Conservation (phyloP, 2,113 vertebrate genomes). For the Clinocottus analis region DNA sequence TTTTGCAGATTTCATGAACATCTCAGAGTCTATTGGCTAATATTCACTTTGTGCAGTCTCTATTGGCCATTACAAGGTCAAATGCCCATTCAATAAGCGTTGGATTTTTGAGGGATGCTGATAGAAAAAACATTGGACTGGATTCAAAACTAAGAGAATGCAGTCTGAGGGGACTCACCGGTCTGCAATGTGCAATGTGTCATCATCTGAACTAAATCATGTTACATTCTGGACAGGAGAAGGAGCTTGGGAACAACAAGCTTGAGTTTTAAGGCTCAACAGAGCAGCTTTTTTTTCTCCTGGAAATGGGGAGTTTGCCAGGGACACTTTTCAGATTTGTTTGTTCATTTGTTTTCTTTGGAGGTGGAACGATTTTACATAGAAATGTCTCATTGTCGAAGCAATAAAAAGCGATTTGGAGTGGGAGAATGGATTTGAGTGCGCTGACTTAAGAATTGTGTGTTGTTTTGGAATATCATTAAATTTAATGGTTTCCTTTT, state of each 20-base stretch:
- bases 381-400: conserved; percentile 33
- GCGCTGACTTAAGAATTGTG: conserved; percentile 56
- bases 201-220: conserved; percentile 67
- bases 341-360: conserved; percentile 45
- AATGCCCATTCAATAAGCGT: conserved; percentile 33
- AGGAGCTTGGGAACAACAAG: conserved; percentile 53
- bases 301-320: conserved; percentile 36
- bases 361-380: conserved; percentile 9
- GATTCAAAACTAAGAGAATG: conserved; percentile 57
- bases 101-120: conserved; percentile 54
- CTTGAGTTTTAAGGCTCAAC: background rate
- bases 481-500: conserved; percentile 61
- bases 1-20: conserved; percentile 1
- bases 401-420: conserved; percentile 64
- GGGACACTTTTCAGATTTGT: conserved; percentile 37
- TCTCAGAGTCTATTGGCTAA: conserved; percentile 6
- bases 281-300: conserved; percentile 12
- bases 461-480: conserved; percentile 50
- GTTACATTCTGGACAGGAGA: conserved; percentile 45
- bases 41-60: conserved; percentile 9
- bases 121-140: conserved; percentile 56
- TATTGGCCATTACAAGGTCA: conserved; percentile 10
- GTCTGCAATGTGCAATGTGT: conserved; percentile 48
- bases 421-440: conserved; percentile 27
- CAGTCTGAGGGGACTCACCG: conserved; percentile 58